phyloP scores from a whole-genome alignment of 1,140 invertebrate species.

The Parasteatoda tepidariorum region DNA sequence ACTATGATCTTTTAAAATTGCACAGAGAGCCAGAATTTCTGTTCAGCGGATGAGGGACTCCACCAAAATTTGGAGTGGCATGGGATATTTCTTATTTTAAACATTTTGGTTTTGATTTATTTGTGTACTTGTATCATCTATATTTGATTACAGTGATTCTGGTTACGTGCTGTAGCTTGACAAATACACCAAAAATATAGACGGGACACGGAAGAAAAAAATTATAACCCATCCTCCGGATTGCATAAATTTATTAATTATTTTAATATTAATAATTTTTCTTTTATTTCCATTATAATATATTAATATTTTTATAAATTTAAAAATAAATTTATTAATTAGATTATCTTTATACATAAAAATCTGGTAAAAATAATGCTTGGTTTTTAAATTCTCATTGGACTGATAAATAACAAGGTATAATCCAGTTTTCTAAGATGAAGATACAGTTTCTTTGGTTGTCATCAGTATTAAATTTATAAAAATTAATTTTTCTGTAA shows the following conservation, averaged over 20 bases:
- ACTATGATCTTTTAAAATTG: too few species aligned
- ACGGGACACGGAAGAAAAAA: neutral
- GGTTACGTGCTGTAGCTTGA: neutral
- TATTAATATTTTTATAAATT: neutral
- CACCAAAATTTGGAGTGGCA: too few species aligned
- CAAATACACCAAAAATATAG: neutral
- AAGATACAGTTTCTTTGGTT: too few species aligned
- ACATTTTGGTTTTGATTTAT: neutral
- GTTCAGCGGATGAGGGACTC: too few species aligned
- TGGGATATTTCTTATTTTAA: too few species aligned
- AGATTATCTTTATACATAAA: neutral
- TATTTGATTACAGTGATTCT: neutral
- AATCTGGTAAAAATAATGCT: too few species aligned
- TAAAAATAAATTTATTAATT: neutral
- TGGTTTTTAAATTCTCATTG: too few species aligned
- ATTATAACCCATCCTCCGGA: neutral
- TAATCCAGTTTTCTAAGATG: too few species aligned
- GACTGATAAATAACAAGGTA: too few species aligned
- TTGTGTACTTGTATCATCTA: neutral
- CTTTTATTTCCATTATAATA: neutral
- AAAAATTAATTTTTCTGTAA: too few species aligned
- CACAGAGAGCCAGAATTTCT: too few species aligned
- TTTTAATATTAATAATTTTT: neutral
- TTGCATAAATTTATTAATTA: neutral
- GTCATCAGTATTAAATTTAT: too few species aligned